Base-by-base conservation (phyloP, 1,140 invertebrate genomes). In the Vollenhovia emeryi region DNA sequence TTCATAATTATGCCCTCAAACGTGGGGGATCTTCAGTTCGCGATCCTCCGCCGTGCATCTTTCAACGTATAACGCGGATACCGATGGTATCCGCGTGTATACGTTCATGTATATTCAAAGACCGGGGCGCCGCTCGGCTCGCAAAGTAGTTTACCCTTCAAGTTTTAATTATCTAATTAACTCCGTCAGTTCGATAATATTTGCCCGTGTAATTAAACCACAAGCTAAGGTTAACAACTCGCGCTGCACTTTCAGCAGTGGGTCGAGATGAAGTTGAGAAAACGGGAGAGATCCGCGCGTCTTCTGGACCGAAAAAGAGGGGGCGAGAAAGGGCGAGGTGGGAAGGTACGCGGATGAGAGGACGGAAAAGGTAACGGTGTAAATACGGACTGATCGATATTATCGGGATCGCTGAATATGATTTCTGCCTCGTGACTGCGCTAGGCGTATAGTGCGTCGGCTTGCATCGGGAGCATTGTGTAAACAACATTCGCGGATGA, bases 111-210 rank as follows among this genome's bases (percentile, higher is more conserved):
- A 82, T 82, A 82, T 82, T 82, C 50, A 82, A 82, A 82, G 66
- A 60, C 48, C 48, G 24, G 36, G 24, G 69, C 62, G 69, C 75
- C 43, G 80, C 45, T 62, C 60, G 69, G n/a, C 60, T 79, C 43
- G 84, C 62, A 85, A 91, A 92, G 92, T 91, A 89, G 88, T 92
- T 91, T 92, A 91, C 91, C 86, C 90, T 89, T 90, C 90, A 92
- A 93, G 91, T 93, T 92, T 93, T 92, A 93, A 92, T 93, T 93
- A 92, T 92, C 91, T 92, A 93, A 92, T 93, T 92, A 93, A 92
- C 90, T 93, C 80, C 66, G 87, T 85, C 87, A 86, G 90, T 91
- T 92, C 92, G 89, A 92, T 92, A 93, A 92, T 92, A 93, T 93
- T 92, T 93, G 90, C 91, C 82, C 87, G 86, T 89, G 90, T 91